phyloP scores from a whole-genome alignment of 2,113 vertebrate species.

The Pica pica region DNA sequence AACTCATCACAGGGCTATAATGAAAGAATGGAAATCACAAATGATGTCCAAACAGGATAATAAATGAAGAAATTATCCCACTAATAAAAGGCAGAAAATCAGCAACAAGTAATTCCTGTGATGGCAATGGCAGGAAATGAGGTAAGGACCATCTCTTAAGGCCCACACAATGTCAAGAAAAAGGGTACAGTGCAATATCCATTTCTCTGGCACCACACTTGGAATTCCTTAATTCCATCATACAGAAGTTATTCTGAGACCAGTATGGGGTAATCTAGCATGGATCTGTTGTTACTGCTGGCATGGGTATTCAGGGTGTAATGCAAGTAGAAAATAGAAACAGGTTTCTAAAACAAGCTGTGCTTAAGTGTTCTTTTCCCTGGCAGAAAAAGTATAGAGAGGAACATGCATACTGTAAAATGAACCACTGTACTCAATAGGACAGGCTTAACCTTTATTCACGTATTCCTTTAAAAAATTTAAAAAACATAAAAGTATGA shows the following conservation, averaged over 20 bases:
- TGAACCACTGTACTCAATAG: not conserved
- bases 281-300: not conserved
- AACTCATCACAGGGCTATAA: not conserved
- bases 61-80: not conserved
- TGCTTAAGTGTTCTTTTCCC: not conserved
- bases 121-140: not conserved
- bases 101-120: not conserved
- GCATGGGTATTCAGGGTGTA: not conserved
- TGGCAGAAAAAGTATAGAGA: not conserved
- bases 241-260: not conserved
- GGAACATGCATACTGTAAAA: not conserved
- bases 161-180: rapidly evolving
- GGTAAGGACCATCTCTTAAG: not conserved
- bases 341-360: conserved; percentile 5
- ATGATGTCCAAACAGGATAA: not conserved
- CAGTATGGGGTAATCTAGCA: not conserved
- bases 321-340: conserved; percentile 21
- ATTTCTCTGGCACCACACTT: not conserved
- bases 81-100: not conserved
- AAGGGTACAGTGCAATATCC: not conserved
- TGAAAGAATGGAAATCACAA: not conserved
- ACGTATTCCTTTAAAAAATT: not conserved
- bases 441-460: not conserved
- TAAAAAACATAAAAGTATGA: not conserved
- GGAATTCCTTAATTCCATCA: not conserved